Conservation (phyloP, 2,797 vertebrate species). For the Phylloscopus collybita region DNA sequence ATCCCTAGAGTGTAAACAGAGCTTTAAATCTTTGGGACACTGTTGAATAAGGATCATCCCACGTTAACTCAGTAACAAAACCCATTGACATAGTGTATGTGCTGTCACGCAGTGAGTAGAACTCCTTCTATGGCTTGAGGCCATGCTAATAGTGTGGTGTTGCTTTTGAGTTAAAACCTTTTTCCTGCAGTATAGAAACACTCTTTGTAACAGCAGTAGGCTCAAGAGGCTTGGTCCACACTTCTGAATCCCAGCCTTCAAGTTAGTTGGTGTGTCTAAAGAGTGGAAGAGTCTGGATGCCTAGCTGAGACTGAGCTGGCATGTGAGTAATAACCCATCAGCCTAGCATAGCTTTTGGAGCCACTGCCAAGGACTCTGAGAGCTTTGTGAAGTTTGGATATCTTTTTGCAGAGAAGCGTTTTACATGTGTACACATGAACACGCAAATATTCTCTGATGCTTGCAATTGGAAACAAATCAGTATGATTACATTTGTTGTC, state of each 20-base stretch:
- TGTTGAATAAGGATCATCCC: not conserved
- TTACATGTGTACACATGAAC: rapidly evolving
- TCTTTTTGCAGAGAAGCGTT: not conserved
- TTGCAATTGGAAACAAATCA: not conserved
- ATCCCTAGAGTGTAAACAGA: rapidly evolving
- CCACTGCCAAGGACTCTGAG: not conserved
- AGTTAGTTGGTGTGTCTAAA: not conserved
- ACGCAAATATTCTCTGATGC: not conserved
- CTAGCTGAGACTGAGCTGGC: not conserved
- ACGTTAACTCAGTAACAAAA: not conserved
- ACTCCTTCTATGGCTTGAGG: not conserved
- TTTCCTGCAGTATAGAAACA: not conserved
- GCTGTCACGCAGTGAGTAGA: not conserved
- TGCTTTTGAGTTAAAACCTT: not conserved
- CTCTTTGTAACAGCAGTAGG: rapidly evolving
- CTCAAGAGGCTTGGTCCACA: not conserved
- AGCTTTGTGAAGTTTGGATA: not conserved
- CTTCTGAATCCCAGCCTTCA: not conserved
- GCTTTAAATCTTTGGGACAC: not conserved
- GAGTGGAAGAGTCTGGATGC: not conserved
- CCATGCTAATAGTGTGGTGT: rapidly evolving
- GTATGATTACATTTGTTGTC: not conserved
- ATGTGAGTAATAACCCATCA: not conserved
- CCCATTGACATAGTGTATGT: not conserved
- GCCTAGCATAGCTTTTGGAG: rapidly evolving